Evolutionary conservation across 1,140 invertebrate genomes (phyloP), one percentile per base, ranked within the genome.

Genomic region (Drosophila persimilis): DNA sequence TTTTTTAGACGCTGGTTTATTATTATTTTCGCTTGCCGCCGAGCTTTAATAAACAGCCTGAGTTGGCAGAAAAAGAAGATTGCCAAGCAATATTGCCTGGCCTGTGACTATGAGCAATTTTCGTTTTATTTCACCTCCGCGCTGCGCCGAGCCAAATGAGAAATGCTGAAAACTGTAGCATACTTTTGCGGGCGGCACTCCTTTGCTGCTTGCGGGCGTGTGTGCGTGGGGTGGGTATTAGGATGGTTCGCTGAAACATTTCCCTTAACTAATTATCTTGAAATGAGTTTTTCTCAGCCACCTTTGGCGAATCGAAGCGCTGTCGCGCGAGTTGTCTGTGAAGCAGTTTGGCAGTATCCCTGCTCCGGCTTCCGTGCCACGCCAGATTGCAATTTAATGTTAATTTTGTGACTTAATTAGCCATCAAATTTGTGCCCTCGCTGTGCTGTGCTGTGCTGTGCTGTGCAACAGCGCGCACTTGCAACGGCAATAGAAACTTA

Each of bases 331-430:
- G 59, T 77, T 61, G 65, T 73, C 61, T 73, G 35, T 26, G 17
- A 22, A 41, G 45, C 39, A 60, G 74, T 58, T 83, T 20, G 20
- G 20, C 20, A 20, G 20, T 63, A 63, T 57, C 44, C 51, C 13
- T 24, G 55, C 48, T 26, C 55, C 41, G 66, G 69, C 62, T 85
- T 71, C 83, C 67, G 80, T 85, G 80, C 77, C 54, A 57, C 84
- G 67, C 56, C 48, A 81, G 65, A 86, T 88, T 86, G 78, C 39
- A 70, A 76, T 83, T 88, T 86, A 86, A 86, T 78, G 74, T 83
- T 88, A 86, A 86, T 86, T 86, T 86, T 65, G 73, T 61, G 74
- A 78, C 74, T 79, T 88, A 88, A 86, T 86, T 88, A 86, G 83
- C 83, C 83, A 72, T 88, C 78, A 86, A 86, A 78, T 88, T 44